Conservation (phyloP, 2,797 vertebrate genomes). For the Sternarchorhynchus goeldii region DNA sequence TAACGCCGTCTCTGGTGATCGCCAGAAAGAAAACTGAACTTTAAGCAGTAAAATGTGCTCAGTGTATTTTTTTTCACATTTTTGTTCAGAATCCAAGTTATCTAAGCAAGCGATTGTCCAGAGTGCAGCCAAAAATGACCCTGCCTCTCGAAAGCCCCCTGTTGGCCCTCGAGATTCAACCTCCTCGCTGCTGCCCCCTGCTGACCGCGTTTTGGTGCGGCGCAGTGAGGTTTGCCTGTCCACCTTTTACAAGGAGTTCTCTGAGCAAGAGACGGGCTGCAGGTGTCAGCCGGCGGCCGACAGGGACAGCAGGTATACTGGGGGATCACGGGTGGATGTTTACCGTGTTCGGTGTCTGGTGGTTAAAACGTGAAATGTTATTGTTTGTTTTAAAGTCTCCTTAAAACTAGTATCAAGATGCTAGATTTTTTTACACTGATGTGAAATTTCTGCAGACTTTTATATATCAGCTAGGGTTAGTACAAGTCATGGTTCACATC, state of each 20-base stretch:
- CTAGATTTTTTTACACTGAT: too few species aligned
- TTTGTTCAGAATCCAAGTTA: conserved; percentile 59
- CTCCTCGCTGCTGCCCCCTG: conserved; percentile 47
- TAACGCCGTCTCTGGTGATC: too few species aligned
- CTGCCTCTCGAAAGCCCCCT: conserved; percentile 60
- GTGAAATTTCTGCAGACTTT: too few species aligned
- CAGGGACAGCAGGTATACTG: conserved; percentile 66
- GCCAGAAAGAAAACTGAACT: not conserved
- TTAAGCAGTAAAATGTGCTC: not conserved
- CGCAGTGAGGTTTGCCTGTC: conserved; percentile 75
- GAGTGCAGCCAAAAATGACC: conserved; percentile 56
- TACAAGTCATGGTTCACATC: too few species aligned
- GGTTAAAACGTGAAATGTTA: not conserved
- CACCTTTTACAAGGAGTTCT: conserved; percentile 74
- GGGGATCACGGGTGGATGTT: not conserved
- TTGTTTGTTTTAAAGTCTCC: too few species aligned
- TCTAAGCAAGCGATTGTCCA: conserved; percentile 58
- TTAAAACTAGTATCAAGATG: too few species aligned
- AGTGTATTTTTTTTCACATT: not conserved
- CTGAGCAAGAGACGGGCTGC: conserved; percentile 66
- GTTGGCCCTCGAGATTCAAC: conserved; percentile 53
- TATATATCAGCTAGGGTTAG: too few species aligned
- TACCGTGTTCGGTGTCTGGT: too few species aligned
- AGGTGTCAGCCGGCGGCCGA: conserved; percentile 54
- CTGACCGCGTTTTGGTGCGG: conserved; percentile 59